phyloP scores from a whole-genome alignment of 1,140 invertebrate species.

The Phocides pigmalion region DNA sequence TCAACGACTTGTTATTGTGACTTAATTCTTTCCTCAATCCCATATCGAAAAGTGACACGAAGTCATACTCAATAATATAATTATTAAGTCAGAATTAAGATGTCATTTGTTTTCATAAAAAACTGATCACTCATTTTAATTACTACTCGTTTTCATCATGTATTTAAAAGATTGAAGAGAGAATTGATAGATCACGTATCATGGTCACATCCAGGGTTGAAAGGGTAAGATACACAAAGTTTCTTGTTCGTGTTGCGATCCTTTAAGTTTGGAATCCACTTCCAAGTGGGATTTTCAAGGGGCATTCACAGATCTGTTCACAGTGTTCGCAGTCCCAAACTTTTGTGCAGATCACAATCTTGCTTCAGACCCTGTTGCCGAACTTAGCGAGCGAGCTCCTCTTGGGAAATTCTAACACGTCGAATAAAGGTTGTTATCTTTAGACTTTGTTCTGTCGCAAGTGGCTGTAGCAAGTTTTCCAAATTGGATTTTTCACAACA shows the following conservation, averaged over 20 bases:
- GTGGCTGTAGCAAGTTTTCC: conserved; percentile 16
- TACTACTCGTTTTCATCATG: background rate
- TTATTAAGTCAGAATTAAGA: too few species aligned
- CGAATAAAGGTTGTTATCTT: conserved; percentile 23
- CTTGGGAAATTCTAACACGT: conserved; percentile 26
- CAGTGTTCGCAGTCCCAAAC: conserved; percentile 63
- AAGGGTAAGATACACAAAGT: conserved; percentile 22
- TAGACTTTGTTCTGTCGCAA: conserved; percentile 13
- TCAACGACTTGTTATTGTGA: too few species aligned
- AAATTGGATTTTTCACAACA: conserved; percentile 16
- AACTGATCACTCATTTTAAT: too few species aligned
- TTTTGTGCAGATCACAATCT: conserved; percentile 67
- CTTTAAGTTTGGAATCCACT: conserved; percentile 52
- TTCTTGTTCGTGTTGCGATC: conserved; percentile 27
- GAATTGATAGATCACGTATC: background rate
- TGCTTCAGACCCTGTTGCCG: conserved; percentile 62
- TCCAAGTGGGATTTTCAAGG: conserved; percentile 64
- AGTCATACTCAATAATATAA: too few species aligned
- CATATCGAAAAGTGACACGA: too few species aligned
- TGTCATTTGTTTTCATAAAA: too few species aligned
- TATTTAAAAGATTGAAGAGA: conserved; percentile 5
- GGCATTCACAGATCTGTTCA: conserved; percentile 54
- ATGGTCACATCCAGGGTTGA: background rate
- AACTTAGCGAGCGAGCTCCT: conserved; percentile 42
- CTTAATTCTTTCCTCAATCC: background rate